These are phyloP conservation scores for Rostratula benghalensis DNA, from an alignment of 2,113 vertebrate species.

Conservation along the genomic window DNA sequence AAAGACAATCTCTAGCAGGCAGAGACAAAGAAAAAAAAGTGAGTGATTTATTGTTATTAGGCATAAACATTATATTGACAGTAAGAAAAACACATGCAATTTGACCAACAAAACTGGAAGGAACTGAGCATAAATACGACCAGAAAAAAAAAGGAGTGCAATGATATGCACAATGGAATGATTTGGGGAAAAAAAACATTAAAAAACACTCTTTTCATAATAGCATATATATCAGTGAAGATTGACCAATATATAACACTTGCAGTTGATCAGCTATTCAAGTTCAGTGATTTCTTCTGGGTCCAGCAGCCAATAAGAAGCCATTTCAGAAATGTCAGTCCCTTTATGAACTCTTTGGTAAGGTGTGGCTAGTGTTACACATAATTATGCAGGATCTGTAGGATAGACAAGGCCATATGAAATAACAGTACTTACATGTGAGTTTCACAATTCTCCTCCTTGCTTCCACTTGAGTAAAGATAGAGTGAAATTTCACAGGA, in stretches of 20 bases:
- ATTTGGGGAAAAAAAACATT: background rate
- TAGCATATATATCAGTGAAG: background rate
- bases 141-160: background rate
- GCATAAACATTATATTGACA: background rate
- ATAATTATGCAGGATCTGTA: background rate
- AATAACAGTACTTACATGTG: background rate
- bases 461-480: background rate
- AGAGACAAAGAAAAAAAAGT: background rate
- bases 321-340: background rate
- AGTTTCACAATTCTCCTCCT: background rate
- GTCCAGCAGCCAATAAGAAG: background rate
- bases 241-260: too few relatives aligned
- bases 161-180: background rate
- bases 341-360: background rate
- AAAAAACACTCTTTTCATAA: background rate
- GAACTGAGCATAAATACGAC: background rate
- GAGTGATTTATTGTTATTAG: background rate
- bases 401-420: background rate
- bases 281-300: background rate
- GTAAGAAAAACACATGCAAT: background rate
- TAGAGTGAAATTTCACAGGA: background rate
- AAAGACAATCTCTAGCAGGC: background rate
- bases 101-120: background rate
- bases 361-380: background rate
- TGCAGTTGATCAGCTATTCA: background rate